Evolutionary conservation across 2,113 vertebrate genomes (phyloP), one percentile per base, ranked within the genome.

Genomic region (Syngnathus typhle): DNA sequence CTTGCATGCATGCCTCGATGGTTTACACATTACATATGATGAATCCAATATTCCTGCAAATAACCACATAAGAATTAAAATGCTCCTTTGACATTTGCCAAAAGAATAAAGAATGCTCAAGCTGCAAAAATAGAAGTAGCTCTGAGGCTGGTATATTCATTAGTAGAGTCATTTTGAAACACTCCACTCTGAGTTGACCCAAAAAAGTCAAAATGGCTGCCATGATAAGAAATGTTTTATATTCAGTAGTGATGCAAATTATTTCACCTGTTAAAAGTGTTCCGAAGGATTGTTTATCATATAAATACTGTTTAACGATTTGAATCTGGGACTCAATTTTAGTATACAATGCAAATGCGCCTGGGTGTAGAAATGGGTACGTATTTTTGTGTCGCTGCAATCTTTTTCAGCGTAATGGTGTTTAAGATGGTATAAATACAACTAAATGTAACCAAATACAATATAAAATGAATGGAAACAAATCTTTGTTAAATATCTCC

Each of bases 41-140:
- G 5, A 37, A 27, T 60, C 44, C 9, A 69, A 75, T 70, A 70
- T 62, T 70, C 36, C 41, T 36, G 12, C 27, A 66, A 32, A 10
- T 2, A 37, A 61, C 15, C 16, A 21, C 60, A 54, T 61, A 41
- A 66, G 62, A 32, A 65, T 60, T 4, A 15, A 21, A n/a, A n/a
- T 5, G 10, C 7, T 19, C 19, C 10, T n/a, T n/a, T 18, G 18
- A 43, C 21, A 61, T 41, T 5, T 19, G 60, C 9, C 3, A 39
- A 60, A 51, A 51, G 18, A 51, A n/a, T 51, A 21, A n/a, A 41
- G n/a, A 62, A 23, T 43, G 21, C 18, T 62, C n/a, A n/a, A 21
- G n/a, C 39, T 62, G 60, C 60, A 62, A 12, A 43, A 43, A 62
- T 32, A 37, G 18, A 41, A 19, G 18, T 19, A 21, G 37, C 59